Evolutionary conservation across 2,797 vertebrate genomes (phyloP).

Genomic region (Amblyopsis hoosieri): DNA sequence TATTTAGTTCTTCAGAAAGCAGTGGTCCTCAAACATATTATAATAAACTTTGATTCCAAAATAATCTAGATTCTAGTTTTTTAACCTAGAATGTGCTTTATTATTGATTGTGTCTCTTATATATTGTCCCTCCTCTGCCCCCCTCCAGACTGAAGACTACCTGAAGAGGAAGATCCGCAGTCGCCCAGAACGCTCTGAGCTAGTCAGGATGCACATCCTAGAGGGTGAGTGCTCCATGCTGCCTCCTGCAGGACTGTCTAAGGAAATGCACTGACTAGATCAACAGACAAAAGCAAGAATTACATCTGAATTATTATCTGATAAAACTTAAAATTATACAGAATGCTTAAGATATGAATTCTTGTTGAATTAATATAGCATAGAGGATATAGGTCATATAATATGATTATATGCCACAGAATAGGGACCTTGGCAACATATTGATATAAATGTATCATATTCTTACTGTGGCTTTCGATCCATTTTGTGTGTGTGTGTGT

Average conservation of each 20-base stretch:
- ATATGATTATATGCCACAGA: too few relatives aligned
- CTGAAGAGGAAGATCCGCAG: constrained; percentile 96
- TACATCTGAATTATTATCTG: not conserved
- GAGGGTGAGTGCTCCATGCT: constrained; percentile 80
- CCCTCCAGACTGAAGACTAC: constrained; percentile 92
- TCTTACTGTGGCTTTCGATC: not conserved
- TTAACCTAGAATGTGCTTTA: too few relatives aligned
- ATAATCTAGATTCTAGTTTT: too few relatives aligned
- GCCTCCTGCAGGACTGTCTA: not conserved
- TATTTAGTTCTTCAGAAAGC: too few relatives aligned
- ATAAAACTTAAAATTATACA: not conserved
- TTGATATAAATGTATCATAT: not conserved
- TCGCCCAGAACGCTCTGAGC: constrained; percentile 92
- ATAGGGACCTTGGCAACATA: too few relatives aligned
- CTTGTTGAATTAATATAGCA: too few relatives aligned
- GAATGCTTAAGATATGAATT: too few relatives aligned
- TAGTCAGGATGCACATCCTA: constrained; percentile 98
- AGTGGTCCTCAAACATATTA: too few relatives aligned
- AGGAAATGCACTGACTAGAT: not conserved
- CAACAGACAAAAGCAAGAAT: not conserved
- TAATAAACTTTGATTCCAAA: too few relatives aligned
- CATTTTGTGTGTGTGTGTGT: not conserved
- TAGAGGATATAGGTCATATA: too few relatives aligned
- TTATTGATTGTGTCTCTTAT: not conserved
- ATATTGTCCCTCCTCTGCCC: not conserved